Base-by-base conservation (phyloP, 2,113 vertebrate genomes). In the Rhegmatorhina hoffmannsi region DNA sequence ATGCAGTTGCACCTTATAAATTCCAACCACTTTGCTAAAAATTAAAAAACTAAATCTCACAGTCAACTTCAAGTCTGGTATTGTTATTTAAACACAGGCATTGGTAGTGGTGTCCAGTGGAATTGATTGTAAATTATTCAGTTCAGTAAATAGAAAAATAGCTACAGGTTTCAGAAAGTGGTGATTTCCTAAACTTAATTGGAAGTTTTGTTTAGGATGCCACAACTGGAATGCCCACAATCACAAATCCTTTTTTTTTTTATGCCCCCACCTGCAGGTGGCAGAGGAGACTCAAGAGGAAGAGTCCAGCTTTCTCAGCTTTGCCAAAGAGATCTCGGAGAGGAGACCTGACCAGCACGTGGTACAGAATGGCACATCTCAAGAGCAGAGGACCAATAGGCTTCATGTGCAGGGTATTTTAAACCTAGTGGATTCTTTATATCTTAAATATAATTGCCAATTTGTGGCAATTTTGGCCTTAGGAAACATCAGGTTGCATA, bases 281-380 rank as follows among this genome's bases (percentile, higher is more conserved):
- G 10, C 10, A 78, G 58, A 63, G 31, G 10, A 56, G 10, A 59
- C 7, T 18, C 24, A 36, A 43, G 46, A 47, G 6, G 10, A 52
- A 38, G 43, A 46, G 10, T 38, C 12, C 18, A 66, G 26, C n/a
- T 79, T 85, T 38, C 18, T 67, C 31, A 55, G 11, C 26, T 89
- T 75, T 70, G 12, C 15, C 5, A 2, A 60, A 67, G 38, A 68
- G 31, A 40, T 46, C 33, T 85, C 38, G 28, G 34, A 43, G 28
- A 31, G 11, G 26, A 82, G 21, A 7, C 17, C 47, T 47, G 17
- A 33, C 10, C 13, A 16, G 5, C 15, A 6, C 0, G 0, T 50
- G 56, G 21, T 29, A 10, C 25, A 52, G 59, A 76, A 53, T 29
- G 26, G 19, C 29, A 7, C 4, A 3, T 34, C n/a, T 78, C 24